phyloP scores from a whole-genome alignment of 2,113 vertebrate genomes.

The Patagioenas fasciata region DNA sequence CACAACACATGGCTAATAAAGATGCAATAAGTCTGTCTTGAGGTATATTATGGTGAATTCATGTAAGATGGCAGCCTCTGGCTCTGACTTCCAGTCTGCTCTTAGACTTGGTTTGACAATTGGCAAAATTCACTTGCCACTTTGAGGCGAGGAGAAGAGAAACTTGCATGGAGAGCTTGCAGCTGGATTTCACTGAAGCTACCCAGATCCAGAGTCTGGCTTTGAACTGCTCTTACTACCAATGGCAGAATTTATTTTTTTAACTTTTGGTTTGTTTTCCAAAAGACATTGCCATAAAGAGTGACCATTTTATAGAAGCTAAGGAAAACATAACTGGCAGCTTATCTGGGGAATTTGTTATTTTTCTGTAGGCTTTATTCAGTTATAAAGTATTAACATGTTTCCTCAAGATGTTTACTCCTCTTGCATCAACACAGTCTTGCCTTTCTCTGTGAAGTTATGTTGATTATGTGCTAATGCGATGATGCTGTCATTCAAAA shows the following conservation, averaged over 20 bases:
- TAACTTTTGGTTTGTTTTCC: neutral
- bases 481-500: slow-evolving; percentile 28
- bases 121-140: neutral
- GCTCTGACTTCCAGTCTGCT: neutral
- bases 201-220: neutral
- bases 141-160: neutral
- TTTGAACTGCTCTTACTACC: neutral
- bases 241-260: neutral
- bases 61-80: neutral
- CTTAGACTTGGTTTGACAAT: neutral
- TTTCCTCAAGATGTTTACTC: neutral
- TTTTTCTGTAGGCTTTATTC: neutral
- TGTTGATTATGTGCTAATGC: slow-evolving; percentile 20
- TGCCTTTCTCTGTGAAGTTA: neutral
- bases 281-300: neutral
- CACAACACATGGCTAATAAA: neutral
- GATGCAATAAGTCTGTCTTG: neutral
- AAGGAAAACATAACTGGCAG: neutral
- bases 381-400: neutral
- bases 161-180: neutral
- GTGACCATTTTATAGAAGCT: neutral
- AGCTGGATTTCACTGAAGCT: neutral
- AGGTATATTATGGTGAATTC: neutral
- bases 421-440: neutral
- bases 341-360: neutral